These are phyloP conservation scores for Melanotaenia duboulayi DNA, from an alignment of 2,113 vertebrate genomes.

Conservation along the genomic window DNA sequence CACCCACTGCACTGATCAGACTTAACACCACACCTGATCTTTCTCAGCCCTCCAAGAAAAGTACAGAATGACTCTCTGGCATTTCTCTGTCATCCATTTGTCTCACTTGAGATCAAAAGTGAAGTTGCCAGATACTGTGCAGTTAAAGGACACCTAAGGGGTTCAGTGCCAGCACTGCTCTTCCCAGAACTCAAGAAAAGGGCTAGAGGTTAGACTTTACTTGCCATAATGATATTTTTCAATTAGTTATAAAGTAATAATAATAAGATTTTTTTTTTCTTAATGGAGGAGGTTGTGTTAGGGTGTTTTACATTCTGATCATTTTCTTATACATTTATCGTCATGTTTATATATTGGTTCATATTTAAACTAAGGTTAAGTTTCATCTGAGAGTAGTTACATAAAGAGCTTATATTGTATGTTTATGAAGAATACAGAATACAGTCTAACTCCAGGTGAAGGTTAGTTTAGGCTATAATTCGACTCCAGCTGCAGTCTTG, in stretches of 20 bases:
- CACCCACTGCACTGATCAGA: slow-evolving; percentile 67
- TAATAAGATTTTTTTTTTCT: neutral
- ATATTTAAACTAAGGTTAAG: too few species aligned
- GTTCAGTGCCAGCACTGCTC: slow-evolving; percentile 41
- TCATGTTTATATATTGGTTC: too few species aligned
- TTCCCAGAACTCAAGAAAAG: slow-evolving; percentile 12
- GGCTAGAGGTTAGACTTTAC: slow-evolving; percentile 21
- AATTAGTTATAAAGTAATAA: slow-evolving; percentile 9
- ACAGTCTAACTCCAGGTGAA: too few species aligned
- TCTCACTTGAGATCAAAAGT: slow-evolving; percentile 60
- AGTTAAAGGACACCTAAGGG: slow-evolving; percentile 57
- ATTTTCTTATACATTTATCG: too few species aligned
- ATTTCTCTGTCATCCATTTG: slow-evolving; percentile 53
- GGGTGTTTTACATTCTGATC: too few species aligned
- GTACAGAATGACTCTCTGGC: slow-evolving; percentile 54
- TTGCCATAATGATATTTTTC: slow-evolving; percentile 15
- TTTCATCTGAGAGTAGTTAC: too few species aligned
- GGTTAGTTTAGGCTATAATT: too few species aligned
- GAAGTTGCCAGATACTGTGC: slow-evolving; percentile 57
- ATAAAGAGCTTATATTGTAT: too few species aligned
- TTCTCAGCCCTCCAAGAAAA: slow-evolving; percentile 58
- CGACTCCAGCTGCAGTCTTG: too few species aligned
- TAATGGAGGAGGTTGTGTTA: neutral
- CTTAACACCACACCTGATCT: slow-evolving; percentile 70
- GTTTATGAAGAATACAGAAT: too few species aligned